A percentile compares a stretch with the other conserved stretches of the same genome.
Evolutionary conservation across 2,797 vertebrate genomes (phyloP).

Genomic region (Halcyon chelicuti): DNA sequence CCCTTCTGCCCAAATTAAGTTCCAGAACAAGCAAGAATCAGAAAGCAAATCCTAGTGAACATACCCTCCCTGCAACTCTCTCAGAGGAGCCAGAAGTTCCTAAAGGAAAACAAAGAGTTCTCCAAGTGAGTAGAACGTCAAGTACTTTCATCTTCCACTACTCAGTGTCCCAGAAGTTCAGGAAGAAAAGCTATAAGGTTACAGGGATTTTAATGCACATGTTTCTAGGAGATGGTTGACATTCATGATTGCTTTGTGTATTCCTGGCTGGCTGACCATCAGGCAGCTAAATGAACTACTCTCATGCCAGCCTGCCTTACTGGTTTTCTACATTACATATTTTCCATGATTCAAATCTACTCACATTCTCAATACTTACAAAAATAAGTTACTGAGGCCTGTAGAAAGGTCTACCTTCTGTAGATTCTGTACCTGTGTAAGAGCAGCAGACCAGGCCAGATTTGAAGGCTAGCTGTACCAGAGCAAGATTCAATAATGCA

Average conservation of each 20-base stretch:
- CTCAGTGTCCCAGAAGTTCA: neutral
- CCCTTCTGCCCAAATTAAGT: neutral
- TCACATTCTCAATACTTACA: neutral
- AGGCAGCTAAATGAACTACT: neutral
- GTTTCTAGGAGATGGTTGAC: neutral
- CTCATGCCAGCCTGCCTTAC: neutral
- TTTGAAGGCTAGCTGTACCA: neutral
- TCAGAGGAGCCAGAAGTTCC: neutral
- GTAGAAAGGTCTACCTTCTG: neutral
- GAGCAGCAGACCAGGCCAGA: neutral
- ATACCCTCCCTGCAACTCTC: neutral
- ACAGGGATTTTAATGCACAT: rapidly evolving
- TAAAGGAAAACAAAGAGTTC: neutral
- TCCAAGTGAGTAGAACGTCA: neutral
- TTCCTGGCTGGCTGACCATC: neutral
- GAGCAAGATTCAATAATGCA: neutral
- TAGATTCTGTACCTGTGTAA: neutral
- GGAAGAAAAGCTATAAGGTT: neutral
- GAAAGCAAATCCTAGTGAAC: neutral
- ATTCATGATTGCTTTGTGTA: neutral
- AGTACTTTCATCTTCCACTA: neutral
- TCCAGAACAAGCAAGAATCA: neutral
- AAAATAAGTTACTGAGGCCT: neutral
- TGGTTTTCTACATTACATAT: neutral
- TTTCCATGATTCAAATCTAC: neutral